Evolutionary conservation across 2,888 invertebrate species (phyloP), one percentile per base, ranked within the genome.

Genomic region (Rhorus exstirpatorius): DNA sequence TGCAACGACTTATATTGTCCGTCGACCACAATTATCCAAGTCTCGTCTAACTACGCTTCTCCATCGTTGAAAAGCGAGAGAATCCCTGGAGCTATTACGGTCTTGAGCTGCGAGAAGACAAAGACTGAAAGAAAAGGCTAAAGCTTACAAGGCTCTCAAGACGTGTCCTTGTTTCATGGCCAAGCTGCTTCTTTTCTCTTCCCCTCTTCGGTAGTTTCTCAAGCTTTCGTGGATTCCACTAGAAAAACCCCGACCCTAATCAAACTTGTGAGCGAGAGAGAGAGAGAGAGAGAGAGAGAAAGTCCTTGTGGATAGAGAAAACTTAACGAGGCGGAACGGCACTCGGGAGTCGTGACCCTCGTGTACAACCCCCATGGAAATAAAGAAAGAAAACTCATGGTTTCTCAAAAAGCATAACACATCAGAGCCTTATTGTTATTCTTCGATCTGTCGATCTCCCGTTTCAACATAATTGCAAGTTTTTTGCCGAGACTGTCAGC

Each of bases 51-150:
- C 51, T 51, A 1, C 26, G 26, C 41, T 44, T 53, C 51, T 53
- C 14, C 49, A 51, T 61, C 71, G 63, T 68, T 46, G 31, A 38
- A 61, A n/a, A 55, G 26, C 38, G 49, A 68, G 61, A 74, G 41
- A 74, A 68, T 68, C 60, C 63, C 63, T 21, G 65, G 83, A 76
- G 79, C 83, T 83, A 83, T 83, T 79, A 83, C 79, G 83, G 71
- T 79, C 79, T 55, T 67, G 71, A 60, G 67, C 49, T 44, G 49
- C 44, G 78, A 61, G 49, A 76, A 76, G 68, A 83, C 83, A 83
- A 83, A 82, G 83, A 79, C 71, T 60, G 74, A 70, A 67, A 65
- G 75, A 60, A 76, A 72, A 82, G 67, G 17, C 79, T 75, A 12
- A 78, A 71, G 79, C 65, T 76, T 51, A 41, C 55, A 26, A 51